Evolutionary conservation across 2,888 invertebrate species (phyloP).

Genomic region (Cantharis flavilabris): DNA sequence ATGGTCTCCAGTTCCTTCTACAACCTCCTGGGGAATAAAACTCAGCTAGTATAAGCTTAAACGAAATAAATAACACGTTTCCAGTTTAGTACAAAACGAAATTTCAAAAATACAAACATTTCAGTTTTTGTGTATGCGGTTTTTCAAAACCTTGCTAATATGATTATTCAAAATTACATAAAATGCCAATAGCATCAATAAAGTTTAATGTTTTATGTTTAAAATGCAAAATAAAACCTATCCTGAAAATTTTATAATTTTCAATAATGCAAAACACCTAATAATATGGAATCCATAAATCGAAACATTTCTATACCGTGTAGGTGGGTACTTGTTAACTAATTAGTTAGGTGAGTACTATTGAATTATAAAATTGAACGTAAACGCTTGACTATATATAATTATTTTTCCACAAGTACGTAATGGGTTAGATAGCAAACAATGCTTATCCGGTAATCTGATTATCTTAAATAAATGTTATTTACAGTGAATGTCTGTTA

Average conservation of each 20-base stretch:
- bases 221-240: too few species aligned
- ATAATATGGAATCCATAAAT: too few species aligned
- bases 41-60: conserved; percentile 10
- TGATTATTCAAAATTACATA: neutral
- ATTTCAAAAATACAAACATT: conserved; percentile 6
- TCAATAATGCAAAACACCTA: too few species aligned
- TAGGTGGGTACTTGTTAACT: neutral
- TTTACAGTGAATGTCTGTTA: neutral
- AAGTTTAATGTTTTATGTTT: too few species aligned
- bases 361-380: neutral
- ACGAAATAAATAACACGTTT: conserved; percentile 17
- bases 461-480: neutral
- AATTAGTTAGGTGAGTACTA: neutral
- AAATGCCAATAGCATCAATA: neutral
- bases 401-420: neutral
- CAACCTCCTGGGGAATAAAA: conserved; percentile 14
- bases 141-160: neutral
- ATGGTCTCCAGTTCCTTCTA: conserved; percentile 12
- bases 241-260: too few species aligned
- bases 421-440: neutral
- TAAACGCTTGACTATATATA: neutral
- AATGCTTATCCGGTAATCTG: neutral
- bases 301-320: too few species aligned
- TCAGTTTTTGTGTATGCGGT: neutral
- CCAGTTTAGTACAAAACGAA: conserved; percentile 2